A percentile compares a stretch with the other conserved stretches of the same genome.
Conservation (phyloP, 2,797 vertebrate genomes). For the Leuciscus waleckii region DNA sequence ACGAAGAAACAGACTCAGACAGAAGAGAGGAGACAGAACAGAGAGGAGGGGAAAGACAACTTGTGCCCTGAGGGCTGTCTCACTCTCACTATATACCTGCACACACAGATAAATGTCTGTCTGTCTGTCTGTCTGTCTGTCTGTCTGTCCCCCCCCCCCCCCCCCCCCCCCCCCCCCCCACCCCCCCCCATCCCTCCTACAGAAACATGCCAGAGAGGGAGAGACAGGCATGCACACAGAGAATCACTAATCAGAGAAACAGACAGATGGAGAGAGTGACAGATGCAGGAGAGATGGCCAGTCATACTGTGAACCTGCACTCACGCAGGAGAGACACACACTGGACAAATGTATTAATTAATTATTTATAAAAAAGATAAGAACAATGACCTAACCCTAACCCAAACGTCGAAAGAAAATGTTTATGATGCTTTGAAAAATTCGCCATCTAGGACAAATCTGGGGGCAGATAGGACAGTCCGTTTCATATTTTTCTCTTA, state of each 20-base stretch:
- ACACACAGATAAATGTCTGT: conserved; percentile 17
- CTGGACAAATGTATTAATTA: not conserved
- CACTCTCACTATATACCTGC: conserved; percentile 22
- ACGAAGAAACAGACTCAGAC: conserved; percentile 52
- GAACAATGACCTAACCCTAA: not conserved
- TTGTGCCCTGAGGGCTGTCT: conserved; percentile 23
- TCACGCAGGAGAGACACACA: conserved; percentile 13
- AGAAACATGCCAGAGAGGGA: conserved; percentile 18
- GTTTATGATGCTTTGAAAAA: not conserved
- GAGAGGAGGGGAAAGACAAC: conserved; percentile 35
- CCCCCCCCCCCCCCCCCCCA: not conserved
- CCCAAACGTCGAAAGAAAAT: not conserved
- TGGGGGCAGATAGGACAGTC: not conserved
- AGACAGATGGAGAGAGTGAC: conserved; percentile 49
- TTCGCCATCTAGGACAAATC: not conserved
- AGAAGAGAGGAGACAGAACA: conserved; percentile 16
- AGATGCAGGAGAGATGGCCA: conserved; percentile 49
- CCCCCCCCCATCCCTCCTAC: not conserved
- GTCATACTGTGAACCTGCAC: conserved; percentile 41
- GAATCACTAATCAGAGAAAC: conserved; percentile 35
- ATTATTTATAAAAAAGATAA: not conserved
- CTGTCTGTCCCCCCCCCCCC: too few species aligned
- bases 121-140: conserved; percentile 15
- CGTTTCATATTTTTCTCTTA: not conserved
- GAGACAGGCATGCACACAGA: conserved; percentile 29